Conservation (phyloP, 2,797 vertebrate genomes). For the Anabacerthia variegaticeps region DNA sequence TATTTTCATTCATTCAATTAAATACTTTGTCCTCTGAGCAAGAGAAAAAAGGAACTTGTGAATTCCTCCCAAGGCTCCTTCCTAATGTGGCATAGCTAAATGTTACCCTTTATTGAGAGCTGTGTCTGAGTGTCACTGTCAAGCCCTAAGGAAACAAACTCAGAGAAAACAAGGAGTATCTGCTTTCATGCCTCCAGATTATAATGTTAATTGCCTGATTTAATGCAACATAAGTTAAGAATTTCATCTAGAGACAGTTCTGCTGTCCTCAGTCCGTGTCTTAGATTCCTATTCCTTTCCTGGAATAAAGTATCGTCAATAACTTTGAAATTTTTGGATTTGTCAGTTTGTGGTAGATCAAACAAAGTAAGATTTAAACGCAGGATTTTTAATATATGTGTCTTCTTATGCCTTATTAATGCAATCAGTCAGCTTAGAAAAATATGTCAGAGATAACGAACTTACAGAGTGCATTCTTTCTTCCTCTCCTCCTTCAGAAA, state of each 20-base stretch:
- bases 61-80: background rate
- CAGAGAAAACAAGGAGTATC: background rate
- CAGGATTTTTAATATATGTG: background rate
- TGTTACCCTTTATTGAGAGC: background rate
- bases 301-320: background rate
- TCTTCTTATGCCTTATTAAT: slow-evolving; percentile 49
- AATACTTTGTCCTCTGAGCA: background rate
- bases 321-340: slow-evolving; percentile 11
- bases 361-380: slow-evolving; percentile 20
- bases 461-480: slow-evolving; percentile 9
- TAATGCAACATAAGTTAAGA: background rate
- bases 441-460: slow-evolving; percentile 39
- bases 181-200: background rate
- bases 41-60: slow-evolving; percentile 1
- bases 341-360: slow-evolving; percentile 44
- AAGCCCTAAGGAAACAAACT: slow-evolving; percentile 8
- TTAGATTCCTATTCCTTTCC: background rate
- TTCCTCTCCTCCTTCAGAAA: slow-evolving; percentile 18
- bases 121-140: background rate
- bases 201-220: slow-evolving; percentile 23
- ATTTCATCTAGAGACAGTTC: background rate
- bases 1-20: background rate
- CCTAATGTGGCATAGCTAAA: slow-evolving; percentile 18
- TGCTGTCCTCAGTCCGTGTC: background rate
- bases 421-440: slow-evolving; percentile 17